Evolutionary conservation across 53 echinoderm and acorn worm genomes (phyloP).

Genomic region (Holothuria scabra): DNA sequence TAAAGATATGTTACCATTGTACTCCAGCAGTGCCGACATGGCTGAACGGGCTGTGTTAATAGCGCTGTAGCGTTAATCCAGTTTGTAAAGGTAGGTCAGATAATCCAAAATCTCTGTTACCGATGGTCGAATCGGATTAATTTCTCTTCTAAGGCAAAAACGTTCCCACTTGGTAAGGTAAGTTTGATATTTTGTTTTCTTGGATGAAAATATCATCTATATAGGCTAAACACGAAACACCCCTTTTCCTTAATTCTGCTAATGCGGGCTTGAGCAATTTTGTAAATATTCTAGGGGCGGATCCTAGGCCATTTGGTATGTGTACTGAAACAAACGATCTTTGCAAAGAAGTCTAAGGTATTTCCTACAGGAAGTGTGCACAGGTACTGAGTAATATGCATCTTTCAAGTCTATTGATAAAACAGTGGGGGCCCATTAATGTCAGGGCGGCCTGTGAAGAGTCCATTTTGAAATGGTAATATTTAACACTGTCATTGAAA

Average conservation of each 20-base stretch:
- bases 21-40: conserved; percentile 23
- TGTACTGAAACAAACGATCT: conserved; percentile 16
- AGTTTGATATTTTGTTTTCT: background rate
- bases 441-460: conserved; percentile 29
- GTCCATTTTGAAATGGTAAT: too few relatives aligned
- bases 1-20: background rate
- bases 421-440: conserved; percentile 12
- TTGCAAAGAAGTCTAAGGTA: conserved; percentile 26
- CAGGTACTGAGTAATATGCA: too few relatives aligned
- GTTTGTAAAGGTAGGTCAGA: conserved; percentile 16
- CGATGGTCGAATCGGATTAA: too few relatives aligned
- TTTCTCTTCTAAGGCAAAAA: too few relatives aligned
- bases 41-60: conserved; percentile 47
- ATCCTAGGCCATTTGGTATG: conserved; percentile 16
- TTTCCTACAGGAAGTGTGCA: conserved; percentile 3
- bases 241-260: conserved; percentile 33
- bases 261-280: conserved; percentile 16
- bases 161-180: too few relatives aligned
- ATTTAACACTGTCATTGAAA: too few relatives aligned
- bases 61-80: conserved; percentile 10
- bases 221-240: background rate
- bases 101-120: background rate
- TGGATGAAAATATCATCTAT: conserved; percentile 46
- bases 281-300: background rate
- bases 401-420: conserved; percentile 33